A percentile compares a stretch with the other conserved stretches of the same genome.
These are phyloP conservation scores for Oncorhynchus gorbuscha DNA, from an alignment of 2,113 vertebrate species.

Conservation along the genomic window DNA sequence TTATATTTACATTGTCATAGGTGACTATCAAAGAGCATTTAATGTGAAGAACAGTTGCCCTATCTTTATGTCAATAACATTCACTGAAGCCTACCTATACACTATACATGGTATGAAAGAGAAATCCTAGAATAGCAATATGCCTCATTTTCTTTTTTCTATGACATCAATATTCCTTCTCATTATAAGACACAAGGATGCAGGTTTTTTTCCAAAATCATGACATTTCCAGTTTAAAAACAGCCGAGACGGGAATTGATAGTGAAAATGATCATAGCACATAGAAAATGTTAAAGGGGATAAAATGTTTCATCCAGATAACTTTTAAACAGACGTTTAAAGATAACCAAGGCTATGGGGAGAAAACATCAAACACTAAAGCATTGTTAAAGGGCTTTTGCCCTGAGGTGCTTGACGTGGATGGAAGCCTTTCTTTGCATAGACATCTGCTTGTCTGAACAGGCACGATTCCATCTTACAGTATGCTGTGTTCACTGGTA, in stretches of 20 bases:
- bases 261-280: slow-evolving; percentile 33
- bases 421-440: background rate
- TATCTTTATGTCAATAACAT: background rate
- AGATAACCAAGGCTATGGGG: slow-evolving; percentile 27
- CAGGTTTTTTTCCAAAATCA: background rate
- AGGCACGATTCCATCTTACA: slow-evolving; percentile 32
- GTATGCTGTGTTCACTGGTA: background rate
- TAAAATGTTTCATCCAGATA: slow-evolving; percentile 27
- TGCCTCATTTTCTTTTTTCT: too few relatives aligned
- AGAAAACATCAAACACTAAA: slow-evolving; percentile 21
- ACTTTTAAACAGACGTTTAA: slow-evolving; percentile 28
- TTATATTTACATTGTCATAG: too few relatives aligned
- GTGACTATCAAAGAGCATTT: too few relatives aligned
- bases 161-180: background rate
- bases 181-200: background rate
- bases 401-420: slow-evolving; percentile 1
- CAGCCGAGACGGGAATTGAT: too few relatives aligned
- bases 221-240: slow-evolving; percentile 8
- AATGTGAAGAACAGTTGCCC: background rate
- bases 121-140: background rate
- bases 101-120: background rate
- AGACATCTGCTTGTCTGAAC: slow-evolving; percentile 40
- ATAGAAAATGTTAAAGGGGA: slow-evolving; percentile 17
- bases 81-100: background rate
- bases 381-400: slow-evolving; percentile 36